Conservation (phyloP, 2,888 invertebrate genomes). For the Troides aeacus region DNA sequence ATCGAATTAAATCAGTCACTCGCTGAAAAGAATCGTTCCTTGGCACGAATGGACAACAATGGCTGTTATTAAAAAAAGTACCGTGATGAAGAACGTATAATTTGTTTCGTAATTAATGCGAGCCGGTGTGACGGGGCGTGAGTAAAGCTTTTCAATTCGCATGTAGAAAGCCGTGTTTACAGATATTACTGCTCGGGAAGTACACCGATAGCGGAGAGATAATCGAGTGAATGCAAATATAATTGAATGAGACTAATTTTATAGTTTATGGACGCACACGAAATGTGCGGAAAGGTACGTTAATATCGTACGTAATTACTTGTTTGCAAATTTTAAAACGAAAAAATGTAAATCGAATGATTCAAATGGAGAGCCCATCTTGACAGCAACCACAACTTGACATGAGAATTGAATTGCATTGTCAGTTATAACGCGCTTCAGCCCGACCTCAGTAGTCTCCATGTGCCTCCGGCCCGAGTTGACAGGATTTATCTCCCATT, state of each 20-base stretch:
- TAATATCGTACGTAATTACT: slow-evolving; percentile 30
- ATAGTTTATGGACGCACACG: slow-evolving; percentile 50
- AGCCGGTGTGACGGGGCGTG: slow-evolving; percentile 71
- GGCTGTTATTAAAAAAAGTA: slow-evolving; percentile 75
- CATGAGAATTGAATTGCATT: slow-evolving; percentile 59
- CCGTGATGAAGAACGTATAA: slow-evolving; percentile 74
- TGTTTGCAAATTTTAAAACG: slow-evolving; percentile 33
- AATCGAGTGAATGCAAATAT: slow-evolving; percentile 54
- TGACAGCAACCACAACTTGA: slow-evolving; percentile 48
- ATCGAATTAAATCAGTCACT: slow-evolving; percentile 74
- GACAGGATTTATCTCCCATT: slow-evolving; percentile 25
- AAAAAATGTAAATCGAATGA: slow-evolving; percentile 37
- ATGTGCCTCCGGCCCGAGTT: slow-evolving; percentile 7
- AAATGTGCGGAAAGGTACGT: slow-evolving; percentile 37
- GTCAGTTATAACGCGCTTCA: slow-evolving; percentile 48
- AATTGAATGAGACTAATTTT: slow-evolving; percentile 72
- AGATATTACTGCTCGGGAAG: slow-evolving; percentile 58
- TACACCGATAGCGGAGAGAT: slow-evolving; percentile 59
- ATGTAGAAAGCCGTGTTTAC: slow-evolving; percentile 60
- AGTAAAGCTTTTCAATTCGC: slow-evolving; percentile 70
- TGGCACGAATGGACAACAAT: slow-evolving; percentile 75
- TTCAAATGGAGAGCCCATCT: slow-evolving; percentile 58
- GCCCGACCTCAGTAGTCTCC: slow-evolving; percentile 20
- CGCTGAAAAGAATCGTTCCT: slow-evolving; percentile 74
- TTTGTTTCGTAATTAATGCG: slow-evolving; percentile 71